Base-by-base conservation (phyloP, 2,888 invertebrate species). In the Drosophila hamatofila region DNA sequence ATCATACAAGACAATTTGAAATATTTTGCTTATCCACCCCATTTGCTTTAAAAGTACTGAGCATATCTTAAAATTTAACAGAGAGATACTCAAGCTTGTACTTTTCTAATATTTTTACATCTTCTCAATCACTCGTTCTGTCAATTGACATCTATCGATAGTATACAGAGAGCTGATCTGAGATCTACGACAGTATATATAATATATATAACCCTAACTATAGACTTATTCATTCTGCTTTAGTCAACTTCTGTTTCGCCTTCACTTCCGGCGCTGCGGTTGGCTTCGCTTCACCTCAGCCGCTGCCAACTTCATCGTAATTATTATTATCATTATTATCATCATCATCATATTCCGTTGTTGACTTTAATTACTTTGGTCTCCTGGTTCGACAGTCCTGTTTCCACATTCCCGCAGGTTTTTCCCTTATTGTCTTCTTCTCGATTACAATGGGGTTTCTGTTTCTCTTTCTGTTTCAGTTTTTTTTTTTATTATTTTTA, bases 231-330 rank as follows among this genome's bases (percentile, higher is more conserved):
- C 8, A 42, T 23, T n/a, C 27, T 7, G 37, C 11, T 6, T 54
- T 54, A 16, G 55, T 23, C 39, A 49, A 57, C 56, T 59, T 61
- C 46, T 48, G 48, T 3, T 39, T 35, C 44, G 62, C 68, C 75
- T 78, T 72, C 70, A 86, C 77, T 88, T 84, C 84, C 84, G 84
- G 89, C 81, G 71, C 84, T 83, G 74, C 89, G 89, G 76, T 84
- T 76, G 81, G 72, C 58, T 83, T 52, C 27, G 27, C 12, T 55
- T 37, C 46, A 54, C 18, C 60, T 75, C 54, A 33, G 30, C 61
- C 72, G 27, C 51, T 39, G 42, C 52, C 25, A 30, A 37, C 60
- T 25, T 59, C 59, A 49, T 49, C 41, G 27, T 52, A 23, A 25
- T 37, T 37, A 48, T 41, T 21, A 33, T 49, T 46, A 41, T 44